Conservation (phyloP, 2,888 invertebrate species). For the Melikaiella ostensackeni region DNA sequence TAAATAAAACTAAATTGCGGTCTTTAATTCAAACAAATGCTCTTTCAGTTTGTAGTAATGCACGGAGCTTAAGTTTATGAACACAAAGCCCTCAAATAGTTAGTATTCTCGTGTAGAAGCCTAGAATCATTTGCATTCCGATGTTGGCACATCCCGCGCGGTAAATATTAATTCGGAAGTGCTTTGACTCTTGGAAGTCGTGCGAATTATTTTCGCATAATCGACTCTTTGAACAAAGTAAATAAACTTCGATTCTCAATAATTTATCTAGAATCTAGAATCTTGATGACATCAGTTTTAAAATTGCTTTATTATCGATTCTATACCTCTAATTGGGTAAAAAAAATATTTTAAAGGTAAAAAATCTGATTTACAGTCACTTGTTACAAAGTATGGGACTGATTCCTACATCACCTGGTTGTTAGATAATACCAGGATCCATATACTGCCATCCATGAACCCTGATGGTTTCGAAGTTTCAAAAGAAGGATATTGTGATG, state of each 20-base stretch:
- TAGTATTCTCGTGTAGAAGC: constrained; percentile 7
- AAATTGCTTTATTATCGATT: too few species aligned
- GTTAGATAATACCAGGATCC: constrained; percentile 96
- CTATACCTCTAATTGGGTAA: too few species aligned
- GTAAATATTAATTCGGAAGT: constrained; percentile 31
- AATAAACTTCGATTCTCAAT: background rate
- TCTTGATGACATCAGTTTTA: too few species aligned
- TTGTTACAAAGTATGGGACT: constrained; percentile 89
- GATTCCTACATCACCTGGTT: constrained; percentile 94
- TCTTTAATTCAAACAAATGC: background rate
- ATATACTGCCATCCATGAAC: constrained; percentile 98
- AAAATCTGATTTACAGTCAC: constrained; percentile 81
- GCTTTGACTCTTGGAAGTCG: constrained; percentile 17
- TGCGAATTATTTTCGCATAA: background rate
- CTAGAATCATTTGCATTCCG: constrained; percentile 27
- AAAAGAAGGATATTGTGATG: constrained; percentile 92
- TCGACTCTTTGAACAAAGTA: background rate
- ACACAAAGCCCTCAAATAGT: background rate
- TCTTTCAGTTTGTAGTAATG: background rate
- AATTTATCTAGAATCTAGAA: too few species aligned
- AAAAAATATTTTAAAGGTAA: constrained; percentile 34
- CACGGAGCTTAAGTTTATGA: background rate
- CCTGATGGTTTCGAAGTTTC: constrained; percentile 98
- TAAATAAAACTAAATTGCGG: too few species aligned
- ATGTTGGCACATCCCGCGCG: background rate